Base-by-base conservation (phyloP, 2,797 vertebrate genomes). In the Lates japonicus region DNA sequence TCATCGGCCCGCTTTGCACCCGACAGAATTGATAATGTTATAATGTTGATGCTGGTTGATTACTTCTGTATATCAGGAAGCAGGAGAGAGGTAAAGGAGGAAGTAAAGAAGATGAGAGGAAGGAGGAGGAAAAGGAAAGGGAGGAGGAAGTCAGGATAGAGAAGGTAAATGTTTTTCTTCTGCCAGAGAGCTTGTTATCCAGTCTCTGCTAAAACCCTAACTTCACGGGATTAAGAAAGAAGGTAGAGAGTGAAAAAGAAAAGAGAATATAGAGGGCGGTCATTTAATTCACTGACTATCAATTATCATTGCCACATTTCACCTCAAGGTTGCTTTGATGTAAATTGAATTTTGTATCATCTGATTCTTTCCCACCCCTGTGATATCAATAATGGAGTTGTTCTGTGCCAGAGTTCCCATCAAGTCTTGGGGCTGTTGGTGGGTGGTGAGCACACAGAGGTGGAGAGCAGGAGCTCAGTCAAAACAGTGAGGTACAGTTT, bases 331-430 rank as follows among this genome's bases (percentile, higher is more conserved):
- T 84, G 41, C 76, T 75, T 84, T 71, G n/a, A 84, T 87, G 83
- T 87, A 89, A 92, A 90, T 91, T 88, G 41, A 63, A 90, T 86
- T 84, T 82, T 42, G 35, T 86, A 67, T 91, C 82, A 83, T 88
- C 82, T 70, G 65, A 87, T 82, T 80, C 70, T 68, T 64, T 67
- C 64, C 70, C 73, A 78, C 82, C 88, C 78, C 73, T 59, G 76
- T 84, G 90, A 85, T 77, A 78, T 69, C 79, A 78, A 49, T 87
- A 87, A 92, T 90, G n/a, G 82, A 91, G 87, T 79, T 78, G 80
- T 78, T 67, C 82, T 88, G 1, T 67, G 75, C 76, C 74, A 83
- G 76, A 78, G 83, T 84, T 90, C 78, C 79, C 37, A 80, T 84
- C 76, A 64, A 71, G 81, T 84, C 87, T 87, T 78, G 25, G 33